Percentiles rank a stretch among this genome's conserved stretches.
phyloP scores from a whole-genome alignment of 2,113 vertebrate genomes.

The Catharus bicknelli region DNA sequence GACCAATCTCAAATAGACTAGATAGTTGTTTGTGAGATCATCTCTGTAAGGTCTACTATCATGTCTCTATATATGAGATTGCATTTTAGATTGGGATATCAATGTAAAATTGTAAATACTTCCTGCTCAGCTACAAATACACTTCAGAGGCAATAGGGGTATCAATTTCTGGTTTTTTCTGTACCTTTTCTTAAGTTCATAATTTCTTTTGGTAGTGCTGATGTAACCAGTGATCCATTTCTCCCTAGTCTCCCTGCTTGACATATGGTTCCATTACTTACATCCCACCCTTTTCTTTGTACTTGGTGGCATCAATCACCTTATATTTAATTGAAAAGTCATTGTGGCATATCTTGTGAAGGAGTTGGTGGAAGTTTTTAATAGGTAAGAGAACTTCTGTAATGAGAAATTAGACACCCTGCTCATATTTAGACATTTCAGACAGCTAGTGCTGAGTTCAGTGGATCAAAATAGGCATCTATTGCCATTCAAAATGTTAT shows the following conservation, averaged over 20 bases:
- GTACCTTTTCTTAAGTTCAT: background rate
- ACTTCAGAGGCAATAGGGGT: background rate
- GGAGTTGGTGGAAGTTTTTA: background rate
- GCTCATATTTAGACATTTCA: background rate
- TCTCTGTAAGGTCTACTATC: background rate
- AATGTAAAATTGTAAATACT: background rate
- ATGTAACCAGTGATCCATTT: background rate
- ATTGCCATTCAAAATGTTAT: background rate
- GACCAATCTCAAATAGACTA: background rate
- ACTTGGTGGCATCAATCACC: background rate
- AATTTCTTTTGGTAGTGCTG: background rate
- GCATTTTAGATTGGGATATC: background rate
- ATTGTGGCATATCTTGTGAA: background rate
- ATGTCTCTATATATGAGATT: background rate
- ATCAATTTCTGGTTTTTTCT: background rate
- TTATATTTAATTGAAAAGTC: slow-evolving; percentile 16
- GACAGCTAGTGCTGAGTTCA: background rate
- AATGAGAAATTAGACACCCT: background rate
- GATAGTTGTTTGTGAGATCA: background rate
- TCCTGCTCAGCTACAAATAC: background rate
- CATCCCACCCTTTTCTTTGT: background rate
- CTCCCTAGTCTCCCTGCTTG: background rate
- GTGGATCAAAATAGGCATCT: background rate
- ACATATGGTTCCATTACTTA: background rate
- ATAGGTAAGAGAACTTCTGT: background rate